These are phyloP conservation scores for Gymnothorax javanicus DNA, from an alignment of 2,797 vertebrate species.

Conservation along the genomic window DNA sequence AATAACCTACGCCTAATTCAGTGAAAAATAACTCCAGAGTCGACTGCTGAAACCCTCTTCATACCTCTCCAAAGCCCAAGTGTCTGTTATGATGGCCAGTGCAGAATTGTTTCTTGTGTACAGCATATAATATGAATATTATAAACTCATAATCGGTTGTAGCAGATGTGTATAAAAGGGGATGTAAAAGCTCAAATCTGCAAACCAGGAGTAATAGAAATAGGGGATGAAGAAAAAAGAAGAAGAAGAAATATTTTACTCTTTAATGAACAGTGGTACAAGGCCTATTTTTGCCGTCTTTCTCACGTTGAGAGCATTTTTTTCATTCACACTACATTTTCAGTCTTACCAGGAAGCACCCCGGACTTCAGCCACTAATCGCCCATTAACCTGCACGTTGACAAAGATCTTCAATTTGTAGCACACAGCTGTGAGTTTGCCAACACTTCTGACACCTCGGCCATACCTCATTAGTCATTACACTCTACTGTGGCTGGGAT, in stretches of 20 bases:
- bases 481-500: background rate
- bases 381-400: slow-evolving; percentile 69
- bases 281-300: background rate
- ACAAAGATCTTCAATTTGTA: slow-evolving; percentile 56
- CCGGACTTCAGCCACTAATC: slow-evolving; percentile 43
- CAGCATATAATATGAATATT: too few relatives aligned
- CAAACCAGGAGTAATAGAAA: background rate
- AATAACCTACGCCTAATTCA: background rate
- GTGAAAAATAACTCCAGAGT: background rate
- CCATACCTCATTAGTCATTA: background rate
- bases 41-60: background rate
- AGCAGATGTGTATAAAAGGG: background rate
- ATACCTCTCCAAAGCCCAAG: background rate
- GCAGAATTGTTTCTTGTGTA: too few relatives aligned
- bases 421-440: slow-evolving; percentile 46
- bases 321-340: background rate
- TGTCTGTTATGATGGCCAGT: background rate
- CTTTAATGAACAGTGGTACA: background rate
- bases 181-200: background rate
- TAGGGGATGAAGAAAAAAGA: background rate
- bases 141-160: background rate
- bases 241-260: background rate
- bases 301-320: background rate
- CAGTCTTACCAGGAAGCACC: background rate
- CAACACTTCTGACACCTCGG: slow-evolving; percentile 29